Evolutionary conservation across 2,797 vertebrate genomes (phyloP), one percentile per base, ranked within the genome.

Genomic region (Hephaestus fuliginosus): DNA sequence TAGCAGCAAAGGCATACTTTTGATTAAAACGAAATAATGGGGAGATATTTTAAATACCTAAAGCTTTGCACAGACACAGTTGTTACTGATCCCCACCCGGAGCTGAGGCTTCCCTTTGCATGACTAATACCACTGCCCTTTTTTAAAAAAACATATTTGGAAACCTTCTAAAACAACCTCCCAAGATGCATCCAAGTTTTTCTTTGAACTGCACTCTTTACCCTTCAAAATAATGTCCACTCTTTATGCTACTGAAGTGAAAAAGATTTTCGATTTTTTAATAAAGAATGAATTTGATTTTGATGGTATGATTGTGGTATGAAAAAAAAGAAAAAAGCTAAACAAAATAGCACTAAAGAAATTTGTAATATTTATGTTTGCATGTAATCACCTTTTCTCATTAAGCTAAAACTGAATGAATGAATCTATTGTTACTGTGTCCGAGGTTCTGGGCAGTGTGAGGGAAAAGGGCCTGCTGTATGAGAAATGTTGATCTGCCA

Each of bases 1-100:
- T 89, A 70, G 84, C 86, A 93, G 88, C 86, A 92, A 87, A 93
- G 90, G 83, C 91, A 91, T 62, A 86, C 76, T 85, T 89, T 80
- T 83, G 85, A 90, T 86, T 78, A 85, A 85, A 87, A 77, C 81
- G 68, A 85, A 92, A 88, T 89, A 91, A 90, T 87, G 58, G 68
- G 62, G 79, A 86, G 69, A 86, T 89, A 72, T 78, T 81, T 84
- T 76, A 70, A 89, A 87, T 83, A 89, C 81, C 82, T 66, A 70
- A 83, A 86, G 85, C 85, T 81, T 83, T 89, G 88, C 84, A 66
- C 76, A 76, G 76, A 76, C 85, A 88, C 83, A 89, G 84, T 69
- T 83, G 80, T 81, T 81, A 65, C 82, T 89, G 89, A 92, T 92
- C 89, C 77, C 48, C 69, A 88, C 86, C 81, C 52, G 46, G 25